Base-by-base conservation (phyloP, 2,888 invertebrate genomes). In the Epistrophe eligans region DNA sequence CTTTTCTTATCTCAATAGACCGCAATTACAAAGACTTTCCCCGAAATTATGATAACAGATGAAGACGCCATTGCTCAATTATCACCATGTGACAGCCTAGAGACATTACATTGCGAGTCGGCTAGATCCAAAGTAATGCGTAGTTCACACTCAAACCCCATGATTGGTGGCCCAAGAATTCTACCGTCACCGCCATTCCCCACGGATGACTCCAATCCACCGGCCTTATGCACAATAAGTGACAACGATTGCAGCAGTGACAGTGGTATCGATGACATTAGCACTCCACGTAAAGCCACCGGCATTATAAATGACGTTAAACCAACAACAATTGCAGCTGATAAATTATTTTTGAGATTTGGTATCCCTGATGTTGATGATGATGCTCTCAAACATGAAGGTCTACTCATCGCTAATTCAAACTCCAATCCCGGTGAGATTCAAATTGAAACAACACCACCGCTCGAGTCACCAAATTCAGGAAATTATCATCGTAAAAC, bases 181-280 rank as follows among this genome's bases (percentile, higher is more conserved):
- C 73, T 92, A 43, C 91, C 91, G 70, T 92, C 92, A 24, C 91
- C 92, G 11, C 89, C 90, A 15, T 88, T 88, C 17, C 79, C 76
- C 32, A 77, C 77, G 24, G 91, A 92, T 17, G 91, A 91, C 19
- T 91, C 91, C 0, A 89, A 90, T 89, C 91, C 92, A 6, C 91
- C 91, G 32, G 91, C 89, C 3, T 24, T 91, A 50, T 91, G 91
- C 1, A 84, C 89, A 52, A 80, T 90, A 62, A 91, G 90, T 85
- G 91, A 91, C 64, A 89, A 90, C 5, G 92, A 92, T 85, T 90
- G 91, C 17, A 90, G 89, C 80, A 91, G 90, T 83, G 92, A 92
- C 79, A 91, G 91, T 67, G 92, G 91, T 87, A 91, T 92, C 50
- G 92, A 92, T 82, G 92, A 92, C 24, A 90, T 88, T 77, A 90